Conservation (phyloP, 1,140 invertebrate genomes). For the Papilio polytes region DNA sequence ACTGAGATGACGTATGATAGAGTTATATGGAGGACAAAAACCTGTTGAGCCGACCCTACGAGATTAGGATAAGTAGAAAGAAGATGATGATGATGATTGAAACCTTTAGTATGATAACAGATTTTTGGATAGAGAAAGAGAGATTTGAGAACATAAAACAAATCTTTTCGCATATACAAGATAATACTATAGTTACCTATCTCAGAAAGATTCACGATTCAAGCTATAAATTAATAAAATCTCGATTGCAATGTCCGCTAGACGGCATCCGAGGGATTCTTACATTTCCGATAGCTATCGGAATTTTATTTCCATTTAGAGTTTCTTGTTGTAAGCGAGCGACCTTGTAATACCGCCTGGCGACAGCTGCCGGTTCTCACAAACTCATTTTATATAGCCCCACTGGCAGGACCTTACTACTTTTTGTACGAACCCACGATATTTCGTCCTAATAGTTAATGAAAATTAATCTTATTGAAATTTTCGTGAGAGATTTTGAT, state of each 20-base stretch:
- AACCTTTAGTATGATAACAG: too few species aligned
- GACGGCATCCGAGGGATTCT: not conserved
- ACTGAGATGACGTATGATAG: too few species aligned
- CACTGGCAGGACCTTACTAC: not conserved
- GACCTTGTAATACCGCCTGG: conserved; percentile 12
- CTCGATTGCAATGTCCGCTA: conserved; percentile 15
- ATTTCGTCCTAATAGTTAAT: conserved; percentile 4
- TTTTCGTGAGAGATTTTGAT: too few species aligned
- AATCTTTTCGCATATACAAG: too few species aligned
- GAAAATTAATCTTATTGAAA: not conserved
- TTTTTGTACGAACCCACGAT: conserved; percentile 13
- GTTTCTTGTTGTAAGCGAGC: conserved; percentile 17
- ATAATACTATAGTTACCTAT: too few species aligned
- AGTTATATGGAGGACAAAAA: too few species aligned
- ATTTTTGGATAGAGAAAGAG: too few species aligned
- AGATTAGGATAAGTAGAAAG: too few species aligned
- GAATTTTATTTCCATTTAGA: conserved; percentile 30
- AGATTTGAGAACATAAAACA: too few species aligned
- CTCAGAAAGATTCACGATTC: not conserved
- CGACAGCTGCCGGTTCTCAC: conserved; percentile 6
- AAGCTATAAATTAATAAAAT: not conserved
- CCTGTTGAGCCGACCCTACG: too few species aligned
- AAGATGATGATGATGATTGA: too few species aligned
- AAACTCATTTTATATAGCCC: conserved; percentile 25
- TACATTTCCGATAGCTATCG: conserved; percentile 20